A percentile compares a stretch with the other conserved stretches of the same genome.
These are phyloP conservation scores for Volucella inanis DNA, from an alignment of 2,888 invertebrate genomes.

Conservation along the genomic window DNA sequence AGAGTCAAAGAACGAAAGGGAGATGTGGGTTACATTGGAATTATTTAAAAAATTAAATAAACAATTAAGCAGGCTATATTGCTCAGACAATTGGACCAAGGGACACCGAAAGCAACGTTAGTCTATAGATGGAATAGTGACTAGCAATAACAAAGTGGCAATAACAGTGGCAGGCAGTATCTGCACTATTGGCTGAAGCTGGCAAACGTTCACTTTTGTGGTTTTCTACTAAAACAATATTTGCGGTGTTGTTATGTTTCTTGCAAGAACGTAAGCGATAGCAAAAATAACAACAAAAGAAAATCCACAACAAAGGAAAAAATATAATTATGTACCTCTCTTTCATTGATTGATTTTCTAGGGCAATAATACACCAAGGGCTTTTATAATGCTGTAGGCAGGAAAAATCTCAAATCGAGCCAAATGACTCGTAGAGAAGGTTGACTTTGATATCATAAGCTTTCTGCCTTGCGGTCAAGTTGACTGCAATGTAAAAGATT, in stretches of 20 bases:
- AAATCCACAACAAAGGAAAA: not conserved
- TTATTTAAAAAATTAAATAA: slow-evolving; percentile 44
- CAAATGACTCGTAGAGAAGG: no score
- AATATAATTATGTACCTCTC: not conserved
- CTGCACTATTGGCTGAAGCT: slow-evolving; percentile 12
- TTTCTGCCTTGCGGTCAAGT: no score
- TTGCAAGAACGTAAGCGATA: slow-evolving; percentile 21
- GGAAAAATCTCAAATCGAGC: slow-evolving; percentile 1
- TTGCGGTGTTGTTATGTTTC: slow-evolving; percentile 11
- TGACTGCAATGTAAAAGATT: no score
- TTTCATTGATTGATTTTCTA: slow-evolving; percentile 38
- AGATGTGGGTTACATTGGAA: slow-evolving; percentile 6
- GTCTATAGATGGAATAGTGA: no score
- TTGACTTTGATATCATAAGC: no score
- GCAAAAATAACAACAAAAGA: slow-evolving; percentile 10
- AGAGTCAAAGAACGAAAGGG: not conserved
- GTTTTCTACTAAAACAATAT: slow-evolving; percentile 35
- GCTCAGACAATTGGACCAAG: not conserved
- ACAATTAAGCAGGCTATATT: slow-evolving; percentile 13
- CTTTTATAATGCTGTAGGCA: slow-evolving; percentile 5
- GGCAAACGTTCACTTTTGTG: slow-evolving; percentile 43
- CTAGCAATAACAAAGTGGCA: no score
- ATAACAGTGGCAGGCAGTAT: not conserved
- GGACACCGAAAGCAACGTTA: not conserved
- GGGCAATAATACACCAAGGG: slow-evolving; percentile 11